Evolutionary conservation across 1,140 invertebrate species (phyloP).

Genomic region (Thaumatotibia leucotreta): DNA sequence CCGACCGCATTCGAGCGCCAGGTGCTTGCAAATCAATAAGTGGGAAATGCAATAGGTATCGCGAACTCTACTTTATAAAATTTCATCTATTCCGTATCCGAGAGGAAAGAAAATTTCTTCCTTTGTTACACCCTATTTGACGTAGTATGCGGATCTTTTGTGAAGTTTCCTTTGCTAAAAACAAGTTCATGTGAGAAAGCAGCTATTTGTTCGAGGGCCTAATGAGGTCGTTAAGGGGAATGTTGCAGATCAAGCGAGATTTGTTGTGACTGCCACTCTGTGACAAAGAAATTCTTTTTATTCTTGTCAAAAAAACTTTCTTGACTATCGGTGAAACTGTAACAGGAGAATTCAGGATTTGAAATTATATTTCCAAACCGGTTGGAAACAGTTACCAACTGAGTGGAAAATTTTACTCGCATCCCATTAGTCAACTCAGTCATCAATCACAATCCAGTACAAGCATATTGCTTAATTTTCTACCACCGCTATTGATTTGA

Average conservation of each 20-base stretch:
- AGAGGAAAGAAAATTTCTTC: conserved; percentile 1
- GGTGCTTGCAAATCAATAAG: conserved; percentile 4
- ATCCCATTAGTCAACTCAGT: neutral
- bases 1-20: neutral
- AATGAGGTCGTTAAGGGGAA: conserved; percentile 32
- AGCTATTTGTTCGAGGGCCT: conserved; percentile 19
- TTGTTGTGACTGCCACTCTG: conserved; percentile 15
- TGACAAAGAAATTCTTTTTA: neutral
- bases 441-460: neutral
- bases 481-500: neutral
- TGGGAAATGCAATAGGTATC: conserved; percentile 8
- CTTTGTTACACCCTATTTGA: conserved; percentile 19
- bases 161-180: conserved; percentile 19
- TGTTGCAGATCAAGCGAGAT: conserved; percentile 26
- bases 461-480: neutral
- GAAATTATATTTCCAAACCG: no score
- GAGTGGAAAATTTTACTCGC: neutral
- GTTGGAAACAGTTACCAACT: no score
- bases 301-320: neutral
- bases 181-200: conserved; percentile 8
- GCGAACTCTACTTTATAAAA: neutral
- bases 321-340: neutral
- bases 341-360: no score
- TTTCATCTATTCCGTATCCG: conserved; percentile 3
- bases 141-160: conserved; percentile 16